Percentiles rank a stretch among this genome's conserved stretches.
Conservation (phyloP, 2,888 invertebrate species). For the Pardosa pseudoannulata region DNA sequence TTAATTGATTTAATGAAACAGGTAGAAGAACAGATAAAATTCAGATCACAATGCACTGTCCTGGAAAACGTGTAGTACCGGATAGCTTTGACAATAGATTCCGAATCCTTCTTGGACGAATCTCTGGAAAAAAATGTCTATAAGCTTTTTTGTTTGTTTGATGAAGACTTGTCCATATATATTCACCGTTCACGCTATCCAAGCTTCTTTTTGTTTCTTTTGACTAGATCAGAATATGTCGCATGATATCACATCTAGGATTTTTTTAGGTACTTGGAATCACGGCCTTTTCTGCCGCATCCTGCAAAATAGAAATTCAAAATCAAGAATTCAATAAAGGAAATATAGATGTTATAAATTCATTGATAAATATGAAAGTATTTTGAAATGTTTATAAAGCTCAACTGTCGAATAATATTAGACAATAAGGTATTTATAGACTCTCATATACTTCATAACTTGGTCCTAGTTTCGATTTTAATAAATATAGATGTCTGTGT, state of each 20-base stretch:
- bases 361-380: background rate
- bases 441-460: too few relatives aligned
- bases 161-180: background rate
- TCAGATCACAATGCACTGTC: constrained; percentile 59
- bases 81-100: constrained; percentile 1
- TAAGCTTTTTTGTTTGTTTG: background rate
- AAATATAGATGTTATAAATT: too few relatives aligned
- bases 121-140: background rate
- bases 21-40: constrained; percentile 46
- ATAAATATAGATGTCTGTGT: too few relatives aligned
- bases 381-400: too few relatives aligned
- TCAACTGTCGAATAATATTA: too few relatives aligned
- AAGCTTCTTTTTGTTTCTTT: too few relatives aligned
- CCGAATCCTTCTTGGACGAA: background rate
- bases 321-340: background rate
- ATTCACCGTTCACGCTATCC: background rate
- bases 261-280: constrained; percentile 59
- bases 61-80: constrained; percentile 28
- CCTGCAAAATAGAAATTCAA: constrained; percentile 13
- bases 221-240: constrained; percentile 42
- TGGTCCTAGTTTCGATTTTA: too few relatives aligned
- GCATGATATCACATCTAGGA: constrained; percentile 6
- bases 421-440: too few relatives aligned
- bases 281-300: constrained; percentile 61
- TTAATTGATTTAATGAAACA: constrained; percentile 35